These are phyloP conservation scores for Panurus biarmicus DNA, from an alignment of 2,113 vertebrate species.

Conservation along the genomic window DNA sequence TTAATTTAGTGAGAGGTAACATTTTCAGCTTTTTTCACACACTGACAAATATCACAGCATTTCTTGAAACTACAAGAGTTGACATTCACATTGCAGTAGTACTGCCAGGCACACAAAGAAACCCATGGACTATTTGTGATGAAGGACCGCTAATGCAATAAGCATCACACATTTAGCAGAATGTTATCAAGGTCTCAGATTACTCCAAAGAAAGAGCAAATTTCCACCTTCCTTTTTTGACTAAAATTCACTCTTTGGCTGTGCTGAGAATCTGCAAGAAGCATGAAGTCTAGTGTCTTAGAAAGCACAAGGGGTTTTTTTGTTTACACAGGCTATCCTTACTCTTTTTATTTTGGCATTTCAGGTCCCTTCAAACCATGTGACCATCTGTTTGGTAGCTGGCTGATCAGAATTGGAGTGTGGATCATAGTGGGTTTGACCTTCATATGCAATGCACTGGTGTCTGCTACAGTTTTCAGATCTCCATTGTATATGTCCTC, in stretches of 20 bases:
- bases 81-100: neutral
- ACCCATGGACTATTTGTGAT: accelerated
- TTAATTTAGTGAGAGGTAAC: neutral
- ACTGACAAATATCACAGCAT: neutral
- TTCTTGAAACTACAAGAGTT: neutral
- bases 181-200: neutral
- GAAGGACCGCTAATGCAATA: neutral
- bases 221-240: neutral
- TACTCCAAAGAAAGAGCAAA: neutral
- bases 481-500: slow-evolving; percentile 70
- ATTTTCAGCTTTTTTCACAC: neutral
- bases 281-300: neutral
- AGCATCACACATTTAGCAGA: neutral
- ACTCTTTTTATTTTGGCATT: neutral
- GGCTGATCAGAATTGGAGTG: slow-evolving; percentile 86
- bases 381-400: slow-evolving; percentile 85
- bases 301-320: neutral
- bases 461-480: slow-evolving; percentile 79
- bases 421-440: slow-evolving; percentile 83
- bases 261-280: neutral
- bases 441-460: slow-evolving; percentile 80
- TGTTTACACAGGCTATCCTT: neutral
- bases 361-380: slow-evolving; percentile 91
- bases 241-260: neutral
- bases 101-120: neutral